Base-by-base conservation (phyloP, 1,140 invertebrate species). In the Centruroides sculpturatus region DNA sequence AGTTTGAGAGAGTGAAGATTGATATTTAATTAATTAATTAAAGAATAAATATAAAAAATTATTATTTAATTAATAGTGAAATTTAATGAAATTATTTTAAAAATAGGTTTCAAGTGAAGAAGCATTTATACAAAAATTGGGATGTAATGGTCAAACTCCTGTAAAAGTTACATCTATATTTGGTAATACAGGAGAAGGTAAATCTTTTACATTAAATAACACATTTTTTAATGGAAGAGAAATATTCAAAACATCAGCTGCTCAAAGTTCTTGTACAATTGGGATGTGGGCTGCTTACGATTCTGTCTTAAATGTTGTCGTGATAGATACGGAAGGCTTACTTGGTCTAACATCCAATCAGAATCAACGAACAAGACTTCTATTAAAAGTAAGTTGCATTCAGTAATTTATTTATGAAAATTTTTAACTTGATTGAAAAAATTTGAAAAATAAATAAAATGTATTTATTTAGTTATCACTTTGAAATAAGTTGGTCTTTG, bases 101-200 rank as follows among this genome's bases (percentile, higher is more conserved):
- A n/a, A n/a, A 47, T 64, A 75, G 73, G 68, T 75, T 11, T 62
- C 59, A 49, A 64, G 68, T 69, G 67, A 66, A 57, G 67, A 72
- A 52, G 73, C 75, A 12, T 77, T 77, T 64, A 59, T 71, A 7
- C 47, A 68, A 34, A 73, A 71, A 53, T 52, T 70, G 10, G 65
- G 65, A 47, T 68, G 64, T 69, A 64, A 68, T 9, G 64, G 66
- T 50, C 65, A 71, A 57, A 65, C 65, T 35, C 59, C 59, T 12
- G 80, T 89, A 3, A 91, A 90, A 76, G 87, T 91, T 23, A 81
- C 91, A 3, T 87, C 87, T 3, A 88, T 92, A 69, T 88, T 91
- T 78, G 89, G 89, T 1, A 90, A 88, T 67, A 89, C 86, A 3
- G 87, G 87, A 1, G 87, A 90, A 75, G 87, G 87, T 2, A 91